Conservation (phyloP, 2,113 vertebrate species). For the Brienomyrus longianalis region DNA sequence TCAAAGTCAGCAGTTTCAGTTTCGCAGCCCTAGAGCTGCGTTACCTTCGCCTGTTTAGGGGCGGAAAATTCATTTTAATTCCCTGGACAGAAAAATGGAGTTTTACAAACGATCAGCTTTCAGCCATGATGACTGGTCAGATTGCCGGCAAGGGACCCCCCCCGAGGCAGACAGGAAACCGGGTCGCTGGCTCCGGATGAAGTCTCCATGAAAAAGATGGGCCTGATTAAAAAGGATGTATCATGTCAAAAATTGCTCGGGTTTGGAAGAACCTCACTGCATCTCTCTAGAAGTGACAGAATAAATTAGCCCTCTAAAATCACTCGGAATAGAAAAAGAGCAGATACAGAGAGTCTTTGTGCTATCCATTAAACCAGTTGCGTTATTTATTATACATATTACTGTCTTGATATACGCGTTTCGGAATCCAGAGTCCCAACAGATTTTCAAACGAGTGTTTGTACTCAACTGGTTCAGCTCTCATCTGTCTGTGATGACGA, state of each 20-base stretch:
- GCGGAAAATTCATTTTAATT: conserved; percentile 36
- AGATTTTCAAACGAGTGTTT: background rate
- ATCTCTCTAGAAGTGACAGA: background rate
- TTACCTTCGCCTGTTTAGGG: conserved; percentile 16
- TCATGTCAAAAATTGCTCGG: background rate
- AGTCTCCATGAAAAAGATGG: conserved; percentile 6
- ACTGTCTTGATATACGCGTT: background rate
- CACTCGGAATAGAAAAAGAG: background rate
- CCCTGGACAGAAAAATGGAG: conserved; percentile 34
- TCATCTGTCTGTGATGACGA: conserved; percentile 32
- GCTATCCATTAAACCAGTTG: background rate
- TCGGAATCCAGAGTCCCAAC: background rate
- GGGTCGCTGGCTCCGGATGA: background rate
- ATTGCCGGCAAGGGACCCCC: too few species aligned
- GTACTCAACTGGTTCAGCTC: background rate
- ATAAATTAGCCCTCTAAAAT: background rate
- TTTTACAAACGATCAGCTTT: conserved; percentile 19
- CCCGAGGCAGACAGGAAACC: conserved; percentile 25
- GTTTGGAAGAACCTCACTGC: background rate
- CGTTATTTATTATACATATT: background rate
- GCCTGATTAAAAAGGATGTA: background rate
- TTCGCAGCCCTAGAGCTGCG: conserved; percentile 38
- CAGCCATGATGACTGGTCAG: conserved; percentile 13
- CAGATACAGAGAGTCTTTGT: background rate
- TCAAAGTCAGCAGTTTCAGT: conserved; percentile 50